These are phyloP conservation scores for Eilema griseolum DNA, from an alignment of 2,888 invertebrate genomes.

Conservation along the genomic window DNA sequence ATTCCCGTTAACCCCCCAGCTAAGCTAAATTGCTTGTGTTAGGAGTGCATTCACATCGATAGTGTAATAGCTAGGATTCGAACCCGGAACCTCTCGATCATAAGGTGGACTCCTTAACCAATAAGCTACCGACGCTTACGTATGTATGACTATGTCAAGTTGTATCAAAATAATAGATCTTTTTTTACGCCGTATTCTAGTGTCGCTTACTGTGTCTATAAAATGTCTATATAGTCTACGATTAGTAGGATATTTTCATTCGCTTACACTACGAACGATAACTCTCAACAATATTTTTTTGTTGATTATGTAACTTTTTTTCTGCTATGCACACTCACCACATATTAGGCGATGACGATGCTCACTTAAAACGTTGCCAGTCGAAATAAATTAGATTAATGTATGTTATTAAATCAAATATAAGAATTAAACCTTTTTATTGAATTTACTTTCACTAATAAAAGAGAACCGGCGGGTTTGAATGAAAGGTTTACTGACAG, in stretches of 20 bases:
- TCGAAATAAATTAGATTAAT: conserved; percentile 3
- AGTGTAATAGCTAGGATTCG: too few species aligned
- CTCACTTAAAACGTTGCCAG: background rate
- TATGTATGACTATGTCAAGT: too few species aligned
- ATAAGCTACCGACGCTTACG: too few species aligned
- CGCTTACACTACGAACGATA: background rate
- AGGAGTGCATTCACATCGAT: too few species aligned
- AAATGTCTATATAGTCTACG: background rate
- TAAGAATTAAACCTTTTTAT: background rate
- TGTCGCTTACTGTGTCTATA: too few species aligned
- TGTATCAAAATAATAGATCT: too few species aligned
- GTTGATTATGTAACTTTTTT: background rate
- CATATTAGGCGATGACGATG: conserved; percentile 3
- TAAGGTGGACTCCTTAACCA: too few species aligned
- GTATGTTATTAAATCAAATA: background rate
- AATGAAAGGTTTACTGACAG: too few species aligned
- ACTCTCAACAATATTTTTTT: background rate
- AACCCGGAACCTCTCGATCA: too few species aligned
- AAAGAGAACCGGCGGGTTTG: background rate
- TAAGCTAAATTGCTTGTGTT: too few species aligned
- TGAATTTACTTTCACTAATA: background rate
- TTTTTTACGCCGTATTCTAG: too few species aligned
- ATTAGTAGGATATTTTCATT: background rate
- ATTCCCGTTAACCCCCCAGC: too few species aligned
- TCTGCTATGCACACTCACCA: background rate